These are phyloP conservation scores for Panthera tigris DNA, from an alignment of 2,113 vertebrate species.

Conservation along the genomic window DNA sequence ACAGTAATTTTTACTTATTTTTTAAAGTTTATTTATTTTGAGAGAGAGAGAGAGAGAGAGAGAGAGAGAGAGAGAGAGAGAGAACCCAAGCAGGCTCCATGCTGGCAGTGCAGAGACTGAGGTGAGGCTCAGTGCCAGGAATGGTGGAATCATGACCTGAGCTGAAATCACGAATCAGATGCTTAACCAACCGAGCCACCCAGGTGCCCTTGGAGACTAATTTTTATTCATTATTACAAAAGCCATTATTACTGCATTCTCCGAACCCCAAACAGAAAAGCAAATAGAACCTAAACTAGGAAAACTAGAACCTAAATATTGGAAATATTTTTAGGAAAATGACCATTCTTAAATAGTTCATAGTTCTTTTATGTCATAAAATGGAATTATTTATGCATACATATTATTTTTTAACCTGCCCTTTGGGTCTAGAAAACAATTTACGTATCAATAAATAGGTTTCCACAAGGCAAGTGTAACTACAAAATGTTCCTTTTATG, in stretches of 20 bases:
- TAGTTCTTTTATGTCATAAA: background rate
- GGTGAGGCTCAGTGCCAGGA: too few species aligned
- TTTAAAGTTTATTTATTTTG: too few species aligned
- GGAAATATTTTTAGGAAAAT: background rate
- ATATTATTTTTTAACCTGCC: background rate
- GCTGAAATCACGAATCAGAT: too few species aligned
- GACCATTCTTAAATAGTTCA: background rate
- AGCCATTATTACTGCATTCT: background rate
- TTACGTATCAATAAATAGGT: background rate
- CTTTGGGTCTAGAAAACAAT: background rate
- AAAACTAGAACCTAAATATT: conserved; percentile 27
- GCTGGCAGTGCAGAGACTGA: too few species aligned
- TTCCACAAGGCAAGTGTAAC: background rate
- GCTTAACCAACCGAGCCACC: too few species aligned
- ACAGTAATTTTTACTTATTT: conserved; percentile 15
- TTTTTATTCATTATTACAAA: conserved; percentile 33
- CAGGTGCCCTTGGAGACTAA: background rate
- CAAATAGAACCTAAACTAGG: background rate
- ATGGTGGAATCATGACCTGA: too few species aligned
- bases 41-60: too few species aligned
- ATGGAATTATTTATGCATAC: background rate
- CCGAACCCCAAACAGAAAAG: background rate
- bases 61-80: too few species aligned
- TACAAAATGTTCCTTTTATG: background rate
- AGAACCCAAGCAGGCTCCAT: too few species aligned